Conservation (phyloP, 2,797 vertebrate genomes). For the Rhinogobio ventralis region DNA sequence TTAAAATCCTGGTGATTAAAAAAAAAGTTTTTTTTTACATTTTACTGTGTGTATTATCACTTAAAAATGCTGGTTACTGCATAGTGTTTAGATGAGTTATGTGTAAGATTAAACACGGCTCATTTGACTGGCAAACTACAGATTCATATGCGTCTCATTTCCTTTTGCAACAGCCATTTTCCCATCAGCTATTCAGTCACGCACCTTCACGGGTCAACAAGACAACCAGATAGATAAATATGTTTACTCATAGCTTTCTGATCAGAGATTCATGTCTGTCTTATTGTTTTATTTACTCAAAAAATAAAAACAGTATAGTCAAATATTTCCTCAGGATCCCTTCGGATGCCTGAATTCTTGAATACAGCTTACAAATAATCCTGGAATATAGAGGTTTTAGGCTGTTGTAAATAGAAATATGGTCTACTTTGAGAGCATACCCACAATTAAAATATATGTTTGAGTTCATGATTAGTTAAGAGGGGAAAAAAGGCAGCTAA, state of each 20-base stretch:
- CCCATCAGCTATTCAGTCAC: constrained; percentile 24
- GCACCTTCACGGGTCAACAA: constrained; percentile 46
- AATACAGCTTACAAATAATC: neutral
- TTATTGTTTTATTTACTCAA: constrained; percentile 56
- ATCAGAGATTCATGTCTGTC: constrained; percentile 46
- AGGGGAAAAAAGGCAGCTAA: neutral
- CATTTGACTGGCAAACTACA: neutral
- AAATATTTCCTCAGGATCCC: constrained; percentile 28
- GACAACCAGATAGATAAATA: constrained; percentile 52
- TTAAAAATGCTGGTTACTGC: neutral
- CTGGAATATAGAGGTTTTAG: neutral
- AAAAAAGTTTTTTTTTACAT: neutral
- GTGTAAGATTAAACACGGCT: neutral
- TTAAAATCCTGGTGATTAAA: neutral
- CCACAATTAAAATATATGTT: constrained; percentile 8
- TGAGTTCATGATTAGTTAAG: constrained; percentile 20
- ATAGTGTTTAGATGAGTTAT: neutral
- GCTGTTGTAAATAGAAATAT: neutral
- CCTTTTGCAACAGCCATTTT: constrained; percentile 1
- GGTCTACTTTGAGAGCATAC: neutral
- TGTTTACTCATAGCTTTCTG: constrained; percentile 48
- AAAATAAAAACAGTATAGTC: constrained; percentile 54
- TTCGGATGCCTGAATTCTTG: neutral
- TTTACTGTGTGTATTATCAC: neutral
- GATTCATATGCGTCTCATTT: constrained; percentile 1